These are phyloP conservation scores for Cephalopterus ornatus DNA, from an alignment of 2,113 vertebrate species.

Conservation along the genomic window DNA sequence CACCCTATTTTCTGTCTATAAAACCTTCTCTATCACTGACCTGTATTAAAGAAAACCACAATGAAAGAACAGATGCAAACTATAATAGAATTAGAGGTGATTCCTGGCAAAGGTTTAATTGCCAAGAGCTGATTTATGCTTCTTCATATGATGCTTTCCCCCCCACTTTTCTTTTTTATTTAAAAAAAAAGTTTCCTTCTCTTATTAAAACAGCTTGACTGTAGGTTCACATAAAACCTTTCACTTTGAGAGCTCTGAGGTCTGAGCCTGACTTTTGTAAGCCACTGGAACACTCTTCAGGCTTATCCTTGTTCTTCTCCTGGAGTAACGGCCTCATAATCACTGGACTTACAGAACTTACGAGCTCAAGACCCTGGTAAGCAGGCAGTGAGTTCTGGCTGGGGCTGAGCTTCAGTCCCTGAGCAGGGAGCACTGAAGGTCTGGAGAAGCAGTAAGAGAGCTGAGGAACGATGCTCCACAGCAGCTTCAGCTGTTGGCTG, in stretches of 20 bases:
- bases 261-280: not conserved
- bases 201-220: not conserved
- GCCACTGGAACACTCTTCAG: not conserved
- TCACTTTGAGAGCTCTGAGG: not conserved
- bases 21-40: not conserved
- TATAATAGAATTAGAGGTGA: not conserved
- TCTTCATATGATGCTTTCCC: not conserved
- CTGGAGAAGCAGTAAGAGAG: not conserved
- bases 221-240: not conserved
- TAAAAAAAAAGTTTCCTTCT: not conserved
- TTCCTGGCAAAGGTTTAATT: not conserved
- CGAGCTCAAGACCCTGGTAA: not conserved
- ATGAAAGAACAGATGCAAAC: not conserved
- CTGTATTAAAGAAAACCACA: not conserved
- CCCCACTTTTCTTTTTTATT: not conserved
- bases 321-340: not conserved
- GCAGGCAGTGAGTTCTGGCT: not conserved
- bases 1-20: not conserved
- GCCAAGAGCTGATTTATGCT: not conserved
- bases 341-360: not conserved
- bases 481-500: not conserved
- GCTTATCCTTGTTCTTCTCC: not conserved
- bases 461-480: not conserved
- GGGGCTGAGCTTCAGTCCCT: rapidly evolving
- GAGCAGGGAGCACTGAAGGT: not conserved